Base-by-base conservation (phyloP, 2,113 vertebrate genomes). In the Polyodon spathula region DNA sequence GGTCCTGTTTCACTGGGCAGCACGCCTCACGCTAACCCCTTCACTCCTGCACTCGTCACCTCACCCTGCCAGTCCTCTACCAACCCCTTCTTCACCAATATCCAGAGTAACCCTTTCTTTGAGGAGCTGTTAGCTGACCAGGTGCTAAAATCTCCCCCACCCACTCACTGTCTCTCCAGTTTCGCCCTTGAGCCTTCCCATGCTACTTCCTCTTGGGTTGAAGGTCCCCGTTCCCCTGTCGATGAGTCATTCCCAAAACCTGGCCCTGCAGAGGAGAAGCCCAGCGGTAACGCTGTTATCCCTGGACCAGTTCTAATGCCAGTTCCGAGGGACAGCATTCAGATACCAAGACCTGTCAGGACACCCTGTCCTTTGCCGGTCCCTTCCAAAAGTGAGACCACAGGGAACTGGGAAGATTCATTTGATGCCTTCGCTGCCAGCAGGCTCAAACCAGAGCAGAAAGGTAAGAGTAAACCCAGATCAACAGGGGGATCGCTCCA, bases 131-230 rank as follows among this genome's bases (percentile, higher is more conserved):
- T 87, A 64, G 81, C 83, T 62, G 71, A 84, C 75, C 73, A 75
- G 78, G 71, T 85, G 77, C 83, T 90, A 84, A 93, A 89, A 71
- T 80, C 81, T 81, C 73, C 81, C 77, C 84, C 75, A 73, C 90
- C 91, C 81, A 82, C 92, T 90, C 89, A 78, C 83, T 92, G 81
- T 92, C 86, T 92, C 81, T 93, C 90, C 77, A 92, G 91, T 74
- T 86, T 88, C 68, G 71, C 76, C 69, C 66, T 83, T 83, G 75
- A 74, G 86, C 78, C 72, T 66, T 40, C 62, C 64, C 63, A 69
- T 59, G 78, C 79, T 64, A 66, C 81, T 68, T 73, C 80, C 72
- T 90, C 59, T 76, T 80, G 74, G 66, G 56, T 74, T 58, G 72
- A 63, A 68, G 76, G 67, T 72, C 69, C 71, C 68, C 61, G 65